These are phyloP conservation scores for zebrafish (Danio rerio) DNA, from an alignment of 2,113 vertebrate genomes.

Conservation along the genomic window GRCz12tu NC_133188.1:27155001-27155500, in stretches of 20 bases:
- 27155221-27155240: background rate
- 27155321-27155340: constrained; percentile 21
- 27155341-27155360: constrained; percentile 40
- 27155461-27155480: constrained; percentile 39
- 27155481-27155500: constrained; percentile 19
- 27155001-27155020: constrained; percentile 59
- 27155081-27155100: constrained; percentile 26
- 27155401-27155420: constrained; percentile 50
- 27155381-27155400: constrained; percentile 41
- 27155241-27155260: background rate
- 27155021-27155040: constrained; percentile 50
- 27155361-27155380: constrained; percentile 35
- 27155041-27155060: constrained; percentile 52
- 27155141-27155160: constrained; percentile 28
- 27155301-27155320: background rate
- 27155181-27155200: background rate
- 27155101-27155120: background rate
- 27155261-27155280: background rate
- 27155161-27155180: background rate
- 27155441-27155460: background rate
- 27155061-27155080: constrained; percentile 53
- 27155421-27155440: constrained; percentile 45
- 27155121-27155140: constrained; percentile 23
- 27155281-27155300: background rate
- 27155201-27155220: background rate